These are phyloP conservation scores for Ammodytes dubius DNA, from an alignment of 2,113 vertebrate species.

Conservation along the genomic window DNA sequence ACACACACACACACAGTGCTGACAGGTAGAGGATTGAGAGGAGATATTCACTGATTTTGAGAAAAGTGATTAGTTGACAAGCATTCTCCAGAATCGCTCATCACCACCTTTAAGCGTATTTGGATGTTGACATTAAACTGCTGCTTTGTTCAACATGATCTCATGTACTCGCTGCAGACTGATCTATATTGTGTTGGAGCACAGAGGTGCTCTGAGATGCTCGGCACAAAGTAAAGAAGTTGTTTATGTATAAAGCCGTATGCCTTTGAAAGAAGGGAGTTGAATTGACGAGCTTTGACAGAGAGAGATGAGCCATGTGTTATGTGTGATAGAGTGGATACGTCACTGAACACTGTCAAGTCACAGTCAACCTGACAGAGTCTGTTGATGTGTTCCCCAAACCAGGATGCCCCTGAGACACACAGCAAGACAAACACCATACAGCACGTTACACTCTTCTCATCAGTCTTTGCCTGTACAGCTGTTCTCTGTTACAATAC, in stretches of 20 bases:
- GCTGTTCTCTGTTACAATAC: neutral
- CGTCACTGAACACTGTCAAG: constrained; percentile 39
- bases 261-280: constrained; percentile 34
- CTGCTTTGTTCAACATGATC: constrained; percentile 21
- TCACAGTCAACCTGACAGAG: constrained; percentile 43
- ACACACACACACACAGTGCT: too few relatives aligned
- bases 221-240: constrained; percentile 20
- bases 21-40: too few relatives aligned
- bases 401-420: constrained; percentile 43
- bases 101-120: neutral
- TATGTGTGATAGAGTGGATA: constrained; percentile 29
- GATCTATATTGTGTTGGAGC: constrained; percentile 39
- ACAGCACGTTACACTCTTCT: neutral
- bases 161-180: constrained; percentile 26
- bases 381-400: constrained; percentile 25
- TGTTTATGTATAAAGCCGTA: constrained; percentile 23
- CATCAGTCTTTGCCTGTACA: neutral
- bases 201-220: constrained; percentile 1
- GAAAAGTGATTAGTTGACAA: too few relatives aligned
- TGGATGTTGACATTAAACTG: constrained; percentile 3
- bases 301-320: constrained; percentile 67
- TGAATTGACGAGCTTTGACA: constrained; percentile 70
- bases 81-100: too few relatives aligned
- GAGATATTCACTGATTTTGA: too few relatives aligned
- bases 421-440: neutral